Evolutionary conservation across 2,797 vertebrate genomes (phyloP).

Genomic region (Alfaro cultratus): DNA sequence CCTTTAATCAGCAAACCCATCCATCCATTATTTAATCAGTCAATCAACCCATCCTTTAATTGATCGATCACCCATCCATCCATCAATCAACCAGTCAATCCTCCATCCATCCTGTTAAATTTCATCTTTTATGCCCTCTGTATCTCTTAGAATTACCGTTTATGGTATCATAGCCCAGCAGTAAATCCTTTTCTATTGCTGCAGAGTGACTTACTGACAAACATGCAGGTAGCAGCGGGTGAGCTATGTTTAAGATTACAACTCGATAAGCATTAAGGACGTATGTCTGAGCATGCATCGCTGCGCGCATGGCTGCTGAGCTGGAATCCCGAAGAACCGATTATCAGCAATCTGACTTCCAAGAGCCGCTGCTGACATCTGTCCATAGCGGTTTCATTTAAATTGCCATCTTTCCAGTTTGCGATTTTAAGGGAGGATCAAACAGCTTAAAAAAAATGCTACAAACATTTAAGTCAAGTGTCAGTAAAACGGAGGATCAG

Average conservation of each 20-base stretch:
- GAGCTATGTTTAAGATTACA: slow-evolving; percentile 51
- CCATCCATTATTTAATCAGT: neutral
- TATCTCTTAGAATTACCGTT: slow-evolving; percentile 39
- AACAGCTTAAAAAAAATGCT: slow-evolving; percentile 50
- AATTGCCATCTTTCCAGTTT: slow-evolving; percentile 45
- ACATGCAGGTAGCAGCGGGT: slow-evolving; percentile 26
- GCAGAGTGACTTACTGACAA: slow-evolving; percentile 30
- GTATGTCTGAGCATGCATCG: slow-evolving; percentile 41
- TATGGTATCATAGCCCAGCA: slow-evolving; percentile 25
- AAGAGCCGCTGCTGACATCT: slow-evolving; percentile 63
- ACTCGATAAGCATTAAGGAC: slow-evolving; percentile 54
- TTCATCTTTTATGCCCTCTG: slow-evolving; percentile 57
- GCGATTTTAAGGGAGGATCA: slow-evolving; percentile 54
- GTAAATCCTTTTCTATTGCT: slow-evolving; percentile 48
- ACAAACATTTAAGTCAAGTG: slow-evolving; percentile 47
- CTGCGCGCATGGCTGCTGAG: slow-evolving; percentile 36
- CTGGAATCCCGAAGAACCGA: slow-evolving; percentile 62
- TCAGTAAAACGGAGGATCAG: slow-evolving; percentile 41
- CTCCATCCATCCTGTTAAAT: slow-evolving; percentile 55
- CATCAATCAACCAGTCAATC: neutral
- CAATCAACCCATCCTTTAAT: too few relatives aligned
- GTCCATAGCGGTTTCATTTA: slow-evolving; percentile 54
- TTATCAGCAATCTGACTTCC: slow-evolving; percentile 67
- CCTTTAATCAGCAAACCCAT: neutral
- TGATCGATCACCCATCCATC: neutral